Percentiles rank a stretch among this genome's conserved stretches.
These are phyloP conservation scores for Scaptodrosophila lebanonensis DNA, from an alignment of 1,140 invertebrate genomes.

Conservation along the genomic window DNA sequence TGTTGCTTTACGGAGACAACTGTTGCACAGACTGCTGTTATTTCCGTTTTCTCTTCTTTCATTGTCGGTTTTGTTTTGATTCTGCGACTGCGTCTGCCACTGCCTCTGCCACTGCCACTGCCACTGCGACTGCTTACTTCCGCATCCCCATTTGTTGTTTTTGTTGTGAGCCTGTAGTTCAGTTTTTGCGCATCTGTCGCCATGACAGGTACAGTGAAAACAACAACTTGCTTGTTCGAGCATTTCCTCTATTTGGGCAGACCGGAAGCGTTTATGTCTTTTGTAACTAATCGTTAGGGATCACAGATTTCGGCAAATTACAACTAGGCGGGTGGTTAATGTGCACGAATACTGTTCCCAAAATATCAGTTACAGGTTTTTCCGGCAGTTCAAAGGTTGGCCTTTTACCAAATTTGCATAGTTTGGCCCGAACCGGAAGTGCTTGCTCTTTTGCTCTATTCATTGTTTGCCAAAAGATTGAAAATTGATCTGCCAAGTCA, in stretches of 20 bases:
- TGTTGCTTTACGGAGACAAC: conserved; percentile 42
- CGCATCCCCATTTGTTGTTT: conserved; percentile 50
- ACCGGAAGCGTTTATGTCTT: conserved; percentile 64
- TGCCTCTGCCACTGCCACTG: too few relatives aligned
- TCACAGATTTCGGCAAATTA: conserved; percentile 60
- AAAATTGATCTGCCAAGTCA: conserved; percentile 40
- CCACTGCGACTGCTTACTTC: conserved; percentile 36
- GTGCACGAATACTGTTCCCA: conserved; percentile 18
- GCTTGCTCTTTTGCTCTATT: conserved; percentile 18
- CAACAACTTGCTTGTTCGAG: conserved; percentile 15
- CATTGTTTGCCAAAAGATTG: conserved; percentile 8
- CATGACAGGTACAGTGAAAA: conserved; percentile 48
- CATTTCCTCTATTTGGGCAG: conserved; percentile 38
- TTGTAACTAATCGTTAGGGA: conserved; percentile 56
- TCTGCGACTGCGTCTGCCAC: conserved; percentile 33
- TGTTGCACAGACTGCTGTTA: conserved; percentile 57
- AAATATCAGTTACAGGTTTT: conserved; percentile 48
- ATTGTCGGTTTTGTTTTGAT: conserved; percentile 58
- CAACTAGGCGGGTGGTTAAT: conserved; percentile 43
- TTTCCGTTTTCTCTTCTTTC: conserved; percentile 50
- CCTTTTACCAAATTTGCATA: conserved; percentile 52
- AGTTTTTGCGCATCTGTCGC: conserved; percentile 55
- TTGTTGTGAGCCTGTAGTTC: conserved; percentile 16
- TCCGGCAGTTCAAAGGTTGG: conserved; percentile 12
- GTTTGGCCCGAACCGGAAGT: conserved; percentile 32